Percentiles rank a stretch among this genome's conserved stretches.
phyloP scores from a whole-genome alignment of 2,888 invertebrate genomes.

The Mythimna impura region DNA sequence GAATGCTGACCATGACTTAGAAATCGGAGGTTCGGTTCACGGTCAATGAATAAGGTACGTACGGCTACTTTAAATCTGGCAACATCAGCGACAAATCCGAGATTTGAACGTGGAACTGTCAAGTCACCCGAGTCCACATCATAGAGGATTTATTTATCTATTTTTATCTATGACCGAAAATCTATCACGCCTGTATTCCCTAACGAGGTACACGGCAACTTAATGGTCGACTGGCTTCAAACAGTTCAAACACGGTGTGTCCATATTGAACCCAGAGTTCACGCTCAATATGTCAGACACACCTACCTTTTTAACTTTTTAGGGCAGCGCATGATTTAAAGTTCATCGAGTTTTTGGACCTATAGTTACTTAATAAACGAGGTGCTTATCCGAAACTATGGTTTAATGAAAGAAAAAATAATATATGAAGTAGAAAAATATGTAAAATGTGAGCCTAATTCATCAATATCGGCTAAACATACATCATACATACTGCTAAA shows the following conservation, averaged over 20 bases:
- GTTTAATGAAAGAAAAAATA: neutral
- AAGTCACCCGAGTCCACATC: constrained; percentile 17
- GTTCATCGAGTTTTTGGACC: constrained; percentile 20
- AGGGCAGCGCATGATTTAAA: constrained; percentile 33
- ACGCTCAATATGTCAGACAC: constrained; percentile 60
- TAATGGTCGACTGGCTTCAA: constrained; percentile 58
- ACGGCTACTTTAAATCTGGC: neutral
- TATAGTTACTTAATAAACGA: neutral
- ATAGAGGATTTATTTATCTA: constrained; percentile 30
- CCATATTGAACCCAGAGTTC: constrained; percentile 48
- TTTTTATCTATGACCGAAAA: constrained; percentile 51
- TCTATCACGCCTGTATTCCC: constrained; percentile 47
- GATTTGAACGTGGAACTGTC: constrained; percentile 31
- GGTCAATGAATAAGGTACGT: constrained; percentile 27
- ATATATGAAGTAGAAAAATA: neutral
- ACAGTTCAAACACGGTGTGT: constrained; percentile 48
- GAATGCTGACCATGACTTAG: constrained; percentile 40
- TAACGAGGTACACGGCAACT: constrained; percentile 49
- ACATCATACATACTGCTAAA: neutral
- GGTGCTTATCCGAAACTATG: neutral
- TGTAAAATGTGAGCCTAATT: neutral
- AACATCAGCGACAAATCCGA: neutral
- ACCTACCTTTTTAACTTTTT: constrained; percentile 44
- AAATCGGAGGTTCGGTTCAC: constrained; percentile 49
- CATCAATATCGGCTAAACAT: neutral